These are phyloP conservation scores for Heterodera filipjevi DNA, from an alignment of 2,888 invertebrate species.

Conservation along the genomic window DNA sequence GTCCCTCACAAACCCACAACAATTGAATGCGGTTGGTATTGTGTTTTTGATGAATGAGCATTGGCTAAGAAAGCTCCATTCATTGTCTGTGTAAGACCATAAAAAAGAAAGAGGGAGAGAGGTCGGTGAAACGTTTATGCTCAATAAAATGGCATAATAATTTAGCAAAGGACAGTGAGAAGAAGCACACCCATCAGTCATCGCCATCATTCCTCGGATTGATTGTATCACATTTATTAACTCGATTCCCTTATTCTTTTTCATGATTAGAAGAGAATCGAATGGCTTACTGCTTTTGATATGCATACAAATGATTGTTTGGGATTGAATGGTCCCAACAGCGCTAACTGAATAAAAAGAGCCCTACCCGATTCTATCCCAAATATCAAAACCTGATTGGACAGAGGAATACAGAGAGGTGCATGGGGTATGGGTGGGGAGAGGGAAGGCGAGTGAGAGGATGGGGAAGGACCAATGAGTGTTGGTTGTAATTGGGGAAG, in stretches of 20 bases:
- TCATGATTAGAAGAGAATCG: neutral
- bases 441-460: neutral
- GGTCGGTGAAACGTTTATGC: no score
- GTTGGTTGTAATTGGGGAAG: neutral
- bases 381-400: slow-evolving; percentile 19
- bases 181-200: no score
- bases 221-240: neutral
- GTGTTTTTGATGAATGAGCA: neutral
- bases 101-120: no score
- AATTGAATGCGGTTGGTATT: neutral
- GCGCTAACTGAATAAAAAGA: slow-evolving; percentile 10
- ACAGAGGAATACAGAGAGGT: neutral
- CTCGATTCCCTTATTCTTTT: neutral
- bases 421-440: neutral
- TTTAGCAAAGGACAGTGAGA: no score
- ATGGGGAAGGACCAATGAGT: neutral
- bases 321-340: slow-evolving; percentile 4
- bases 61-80: no score
- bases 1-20: neutral
- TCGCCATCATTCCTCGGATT: no score
- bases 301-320: neutral
- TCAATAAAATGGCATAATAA: no score
- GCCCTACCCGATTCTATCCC: slow-evolving; percentile 2
- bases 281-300: neutral
- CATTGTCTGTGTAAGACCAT: no score